Percentiles rank a stretch among this genome's conserved stretches.
Conservation (phyloP, 2,888 invertebrate genomes). For the Anorthoa munda region DNA sequence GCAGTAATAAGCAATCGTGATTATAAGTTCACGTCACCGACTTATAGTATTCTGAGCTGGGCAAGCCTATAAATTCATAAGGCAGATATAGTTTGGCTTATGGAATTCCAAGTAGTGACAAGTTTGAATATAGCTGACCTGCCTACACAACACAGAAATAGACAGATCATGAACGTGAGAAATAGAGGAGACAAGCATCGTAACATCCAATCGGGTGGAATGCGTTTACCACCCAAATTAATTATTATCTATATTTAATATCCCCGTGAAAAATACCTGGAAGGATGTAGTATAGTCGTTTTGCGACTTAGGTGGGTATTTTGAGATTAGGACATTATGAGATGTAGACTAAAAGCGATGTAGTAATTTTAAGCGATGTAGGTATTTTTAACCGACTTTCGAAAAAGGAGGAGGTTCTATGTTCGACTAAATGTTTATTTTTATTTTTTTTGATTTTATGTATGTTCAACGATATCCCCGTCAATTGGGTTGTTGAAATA, state of each 20-base stretch:
- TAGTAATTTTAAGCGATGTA: too few relatives aligned
- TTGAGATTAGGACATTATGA: too few relatives aligned
- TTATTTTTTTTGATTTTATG: too few relatives aligned
- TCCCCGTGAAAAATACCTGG: too few relatives aligned
- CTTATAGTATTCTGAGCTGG: conserved; percentile 19
- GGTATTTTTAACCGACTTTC: too few relatives aligned
- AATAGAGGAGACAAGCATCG: not conserved
- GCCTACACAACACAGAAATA: not conserved
- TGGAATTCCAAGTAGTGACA: not conserved
- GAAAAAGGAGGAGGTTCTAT: too few relatives aligned
- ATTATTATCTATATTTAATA: not conserved
- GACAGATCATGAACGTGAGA: not conserved
- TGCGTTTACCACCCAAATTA: not conserved
- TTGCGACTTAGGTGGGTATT: too few relatives aligned
- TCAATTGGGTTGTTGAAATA: too few relatives aligned
- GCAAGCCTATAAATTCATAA: not conserved
- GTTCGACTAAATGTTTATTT: too few relatives aligned
- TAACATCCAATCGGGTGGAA: not conserved
- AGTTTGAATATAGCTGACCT: not conserved
- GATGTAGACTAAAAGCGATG: too few relatives aligned
- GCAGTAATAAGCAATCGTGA: conserved; percentile 55
- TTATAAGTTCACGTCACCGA: conserved; percentile 42
- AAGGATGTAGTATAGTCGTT: too few relatives aligned
- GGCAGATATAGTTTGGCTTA: conserved; percentile 8
- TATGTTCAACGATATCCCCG: too few relatives aligned